phyloP scores from a whole-genome alignment of 1,140 invertebrate species.

The Drosophila rufa region DNA sequence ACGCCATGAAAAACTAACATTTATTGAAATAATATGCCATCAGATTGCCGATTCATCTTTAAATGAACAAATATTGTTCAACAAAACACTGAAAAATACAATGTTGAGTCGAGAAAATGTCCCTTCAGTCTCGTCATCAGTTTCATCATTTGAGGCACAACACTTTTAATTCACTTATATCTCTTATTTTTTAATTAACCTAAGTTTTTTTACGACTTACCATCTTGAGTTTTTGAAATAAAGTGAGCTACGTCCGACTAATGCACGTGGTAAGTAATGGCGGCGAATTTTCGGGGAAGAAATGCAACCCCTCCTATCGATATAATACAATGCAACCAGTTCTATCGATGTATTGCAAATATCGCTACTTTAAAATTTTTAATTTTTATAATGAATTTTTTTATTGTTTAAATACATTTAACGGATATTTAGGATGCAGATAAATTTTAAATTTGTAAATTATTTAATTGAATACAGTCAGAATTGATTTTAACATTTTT shows the following conservation, averaged over 20 bases:
- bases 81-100: slow-evolving; percentile 70
- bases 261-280: slow-evolving; percentile 49
- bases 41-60: slow-evolving; percentile 74
- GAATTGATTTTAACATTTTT: no score
- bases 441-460: no score
- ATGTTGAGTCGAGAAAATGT: slow-evolving; percentile 51
- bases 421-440: no score
- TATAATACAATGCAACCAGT: background rate
- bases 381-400: background rate
- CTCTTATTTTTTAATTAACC: background rate
- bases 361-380: background rate
- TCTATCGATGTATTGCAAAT: background rate
- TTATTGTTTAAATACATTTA: background rate
- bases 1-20: background rate
- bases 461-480: no score
- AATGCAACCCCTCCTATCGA: slow-evolving; percentile 6
- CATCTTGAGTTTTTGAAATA: slow-evolving; percentile 36
- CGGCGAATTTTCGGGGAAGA: background rate
- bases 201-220: slow-evolving; percentile 29
- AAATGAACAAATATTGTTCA: slow-evolving; percentile 72
- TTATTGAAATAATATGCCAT: slow-evolving; percentile 41
- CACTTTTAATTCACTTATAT: background rate
- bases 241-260: slow-evolving; percentile 22
- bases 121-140: slow-evolving; percentile 79
- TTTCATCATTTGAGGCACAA: slow-evolving; percentile 68